Conservation (phyloP, 1,140 invertebrate genomes). For the Drosophila hydei region DNA sequence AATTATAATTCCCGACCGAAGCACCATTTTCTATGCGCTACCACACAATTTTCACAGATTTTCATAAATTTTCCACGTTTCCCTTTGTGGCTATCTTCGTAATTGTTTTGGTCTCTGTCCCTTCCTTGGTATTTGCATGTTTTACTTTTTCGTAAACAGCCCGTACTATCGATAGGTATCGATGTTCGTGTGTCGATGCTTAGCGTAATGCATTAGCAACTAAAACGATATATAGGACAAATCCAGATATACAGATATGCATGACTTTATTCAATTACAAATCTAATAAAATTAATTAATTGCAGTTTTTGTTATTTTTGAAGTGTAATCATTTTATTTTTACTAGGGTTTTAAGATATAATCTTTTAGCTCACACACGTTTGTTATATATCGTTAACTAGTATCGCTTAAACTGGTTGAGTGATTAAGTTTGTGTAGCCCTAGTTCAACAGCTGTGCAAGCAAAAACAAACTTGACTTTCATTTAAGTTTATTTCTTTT, state of each 20-base stretch:
- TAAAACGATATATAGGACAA: background rate
- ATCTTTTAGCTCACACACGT: background rate
- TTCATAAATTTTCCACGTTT: constrained; percentile 76
- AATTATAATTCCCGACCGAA: constrained; percentile 81
- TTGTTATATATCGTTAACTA: too few species aligned
- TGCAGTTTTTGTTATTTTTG: background rate
- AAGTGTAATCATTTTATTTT: background rate
- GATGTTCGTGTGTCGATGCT: constrained; percentile 24
- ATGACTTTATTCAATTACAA: background rate
- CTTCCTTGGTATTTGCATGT: constrained; percentile 57
- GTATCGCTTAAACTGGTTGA: background rate
- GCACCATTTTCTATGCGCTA: constrained; percentile 80
- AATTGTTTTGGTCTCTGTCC: constrained; percentile 78
- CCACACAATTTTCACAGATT: constrained; percentile 79
- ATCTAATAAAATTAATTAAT: too few species aligned
- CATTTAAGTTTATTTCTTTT: background rate
- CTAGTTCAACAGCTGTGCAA: constrained; percentile 35
- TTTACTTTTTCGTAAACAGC: constrained; percentile 73
- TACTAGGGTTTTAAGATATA: background rate
- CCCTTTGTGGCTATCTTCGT: constrained; percentile 71
- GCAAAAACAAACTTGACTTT: constrained; percentile 20
- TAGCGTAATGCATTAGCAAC: too few species aligned
- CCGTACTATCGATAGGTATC: constrained; percentile 20
- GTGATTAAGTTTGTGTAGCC: constrained; percentile 16
- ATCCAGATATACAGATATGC: background rate